Evolutionary conservation across 2,888 invertebrate genomes (phyloP).

Genomic region (Amiota mariae): DNA sequence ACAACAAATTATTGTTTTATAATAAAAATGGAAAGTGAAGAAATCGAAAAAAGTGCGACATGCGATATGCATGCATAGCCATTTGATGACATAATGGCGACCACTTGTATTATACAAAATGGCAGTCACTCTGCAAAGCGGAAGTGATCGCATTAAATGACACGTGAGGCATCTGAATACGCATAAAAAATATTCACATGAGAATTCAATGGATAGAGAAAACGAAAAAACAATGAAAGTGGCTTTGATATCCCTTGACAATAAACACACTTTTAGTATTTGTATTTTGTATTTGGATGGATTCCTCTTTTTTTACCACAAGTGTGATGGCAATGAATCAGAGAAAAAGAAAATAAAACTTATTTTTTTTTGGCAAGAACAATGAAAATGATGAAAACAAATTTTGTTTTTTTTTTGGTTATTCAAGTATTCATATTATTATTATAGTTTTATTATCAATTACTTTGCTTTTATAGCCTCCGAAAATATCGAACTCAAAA

Average conservation of each 20-base stretch:
- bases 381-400: too few relatives aligned
- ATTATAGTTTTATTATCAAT: too few relatives aligned
- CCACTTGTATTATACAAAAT: not conserved
- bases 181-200: slow-evolving; percentile 2
- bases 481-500: too few relatives aligned
- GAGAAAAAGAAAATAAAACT: too few relatives aligned
- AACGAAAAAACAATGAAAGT: not conserved
- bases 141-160: too few relatives aligned
- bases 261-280: not conserved
- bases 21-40: slow-evolving; percentile 13
- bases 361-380: too few relatives aligned
- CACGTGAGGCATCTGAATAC: too few relatives aligned
- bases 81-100: not conserved
- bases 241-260: not conserved
- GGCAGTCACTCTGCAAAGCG: too few relatives aligned
- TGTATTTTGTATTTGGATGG: not conserved
- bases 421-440: too few relatives aligned
- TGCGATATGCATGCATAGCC: not conserved
- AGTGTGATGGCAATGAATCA: too few relatives aligned
- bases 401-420: too few relatives aligned
- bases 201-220: not conserved
- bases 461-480: too few relatives aligned
- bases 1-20: slow-evolving; percentile 14
- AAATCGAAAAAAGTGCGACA: not conserved
- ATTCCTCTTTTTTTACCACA: not conserved